A percentile compares a stretch with the other conserved stretches of the same genome.
phyloP scores from a whole-genome alignment of 2,797 vertebrate genomes.

The Lutjanus argentimaculatus region DNA sequence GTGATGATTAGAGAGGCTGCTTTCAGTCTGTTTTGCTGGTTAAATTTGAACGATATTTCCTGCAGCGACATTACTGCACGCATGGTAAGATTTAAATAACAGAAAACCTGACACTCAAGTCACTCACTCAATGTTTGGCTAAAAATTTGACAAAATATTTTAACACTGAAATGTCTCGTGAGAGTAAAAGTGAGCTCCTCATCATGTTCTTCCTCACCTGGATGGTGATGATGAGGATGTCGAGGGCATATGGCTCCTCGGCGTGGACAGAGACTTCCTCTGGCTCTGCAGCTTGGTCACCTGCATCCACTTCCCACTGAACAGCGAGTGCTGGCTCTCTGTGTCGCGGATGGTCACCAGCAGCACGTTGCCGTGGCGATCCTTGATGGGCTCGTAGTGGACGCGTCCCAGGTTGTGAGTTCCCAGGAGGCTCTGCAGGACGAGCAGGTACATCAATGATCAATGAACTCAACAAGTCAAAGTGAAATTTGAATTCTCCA shows the following conservation, averaged over 20 bases:
- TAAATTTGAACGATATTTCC: too few species aligned
- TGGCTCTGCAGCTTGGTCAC: slow-evolving; percentile 97
- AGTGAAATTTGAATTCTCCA: too few species aligned
- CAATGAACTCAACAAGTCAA: too few species aligned
- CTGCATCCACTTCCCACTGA: slow-evolving; percentile 96
- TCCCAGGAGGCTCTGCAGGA: slow-evolving; percentile 92
- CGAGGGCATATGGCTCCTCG: slow-evolving; percentile 96
- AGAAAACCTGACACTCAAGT: too few species aligned
- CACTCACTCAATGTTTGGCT: too few species aligned
- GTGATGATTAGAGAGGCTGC: too few species aligned
- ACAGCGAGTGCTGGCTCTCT: slow-evolving; percentile 93
- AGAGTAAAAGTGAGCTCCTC: not conserved
- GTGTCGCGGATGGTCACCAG: slow-evolving; percentile 94
- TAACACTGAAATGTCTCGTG: too few species aligned
- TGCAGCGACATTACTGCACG: too few species aligned
- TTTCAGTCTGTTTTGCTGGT: too few species aligned
- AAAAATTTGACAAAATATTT: too few species aligned
- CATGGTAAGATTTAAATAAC: too few species aligned
- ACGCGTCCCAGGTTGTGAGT: slow-evolving; percentile 96
- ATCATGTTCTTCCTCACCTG: slow-evolving; percentile 82
- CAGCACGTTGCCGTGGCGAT: slow-evolving; percentile 95
- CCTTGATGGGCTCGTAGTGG: slow-evolving; percentile 98
- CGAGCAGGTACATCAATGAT: too few species aligned
- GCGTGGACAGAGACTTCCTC: slow-evolving; percentile 97
- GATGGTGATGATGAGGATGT: slow-evolving; percentile 97